Percentiles rank a stretch among this genome's conserved stretches.
Conservation (phyloP, 1,140 invertebrate species). For the Pectinophora gossypiella region DNA sequence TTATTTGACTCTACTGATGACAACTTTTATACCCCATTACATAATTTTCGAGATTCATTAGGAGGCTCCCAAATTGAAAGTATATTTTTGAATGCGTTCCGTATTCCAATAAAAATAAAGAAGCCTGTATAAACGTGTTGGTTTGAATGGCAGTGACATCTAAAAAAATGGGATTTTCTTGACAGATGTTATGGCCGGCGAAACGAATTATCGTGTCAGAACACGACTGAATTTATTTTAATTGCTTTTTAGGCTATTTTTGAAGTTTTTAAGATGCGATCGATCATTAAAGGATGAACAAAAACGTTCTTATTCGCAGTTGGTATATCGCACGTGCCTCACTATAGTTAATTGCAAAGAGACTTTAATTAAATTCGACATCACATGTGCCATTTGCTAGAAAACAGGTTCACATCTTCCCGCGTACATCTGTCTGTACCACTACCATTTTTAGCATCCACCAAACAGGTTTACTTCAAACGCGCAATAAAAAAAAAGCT, state of each 20-base stretch:
- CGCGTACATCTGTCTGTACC: not conserved
- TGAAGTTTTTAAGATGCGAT: not conserved
- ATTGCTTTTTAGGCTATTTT: not conserved
- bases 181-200: not conserved
- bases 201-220: not conserved
- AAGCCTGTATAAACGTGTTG: not conserved
- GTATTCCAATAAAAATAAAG: not conserved
- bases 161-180: not conserved
- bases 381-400: not conserved
- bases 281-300: not conserved
- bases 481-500: not conserved
- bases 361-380: not conserved
- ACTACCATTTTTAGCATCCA: not conserved
- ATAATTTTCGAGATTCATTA: not conserved
- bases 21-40: not conserved
- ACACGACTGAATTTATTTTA: not conserved
- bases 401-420: not conserved
- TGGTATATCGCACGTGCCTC: not conserved
- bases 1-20: not conserved
- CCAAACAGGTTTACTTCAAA: not conserved
- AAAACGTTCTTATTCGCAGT: not conserved
- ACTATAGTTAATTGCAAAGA: not conserved
- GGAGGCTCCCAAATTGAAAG: too few relatives aligned
- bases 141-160: not conserved
- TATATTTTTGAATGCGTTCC: not conserved